Conservation (phyloP, 2,888 invertebrate genomes). For the Pediacus dermestoides region DNA sequence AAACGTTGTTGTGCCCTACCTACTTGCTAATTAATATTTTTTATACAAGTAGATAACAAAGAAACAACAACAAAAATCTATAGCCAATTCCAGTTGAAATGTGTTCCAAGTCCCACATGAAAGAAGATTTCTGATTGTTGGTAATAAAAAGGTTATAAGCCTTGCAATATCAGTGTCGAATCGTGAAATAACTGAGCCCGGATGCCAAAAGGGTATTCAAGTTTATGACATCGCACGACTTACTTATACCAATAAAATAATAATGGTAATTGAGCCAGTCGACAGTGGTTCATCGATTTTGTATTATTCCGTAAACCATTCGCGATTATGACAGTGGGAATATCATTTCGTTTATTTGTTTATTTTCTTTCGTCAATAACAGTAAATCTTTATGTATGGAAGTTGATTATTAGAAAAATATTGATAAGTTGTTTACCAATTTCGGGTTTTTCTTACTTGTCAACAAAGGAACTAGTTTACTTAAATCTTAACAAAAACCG, state of each 20-base stretch:
- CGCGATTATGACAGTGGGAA: slow-evolving; percentile 21
- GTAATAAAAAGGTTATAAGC: slow-evolving; percentile 16
- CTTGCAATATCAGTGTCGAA: slow-evolving; percentile 20
- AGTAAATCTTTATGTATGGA: too few relatives aligned
- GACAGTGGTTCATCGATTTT: slow-evolving; percentile 20
- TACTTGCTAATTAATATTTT: too few relatives aligned
- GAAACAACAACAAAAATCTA: too few relatives aligned
- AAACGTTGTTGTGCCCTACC: too few relatives aligned
- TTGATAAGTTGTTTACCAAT: too few relatives aligned
- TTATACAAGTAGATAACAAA: too few relatives aligned
- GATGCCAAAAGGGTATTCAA: slow-evolving; percentile 24
- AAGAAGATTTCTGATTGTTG: slow-evolving; percentile 9
- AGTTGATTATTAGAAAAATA: too few relatives aligned
- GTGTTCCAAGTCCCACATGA: background rate
- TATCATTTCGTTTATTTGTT: slow-evolving; percentile 22
- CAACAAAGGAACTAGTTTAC: too few relatives aligned
- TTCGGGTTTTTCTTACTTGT: too few relatives aligned
- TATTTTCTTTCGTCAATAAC: too few relatives aligned
- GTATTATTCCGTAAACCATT: slow-evolving; percentile 19
- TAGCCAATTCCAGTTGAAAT: too few relatives aligned
- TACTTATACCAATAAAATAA: slow-evolving; percentile 32
- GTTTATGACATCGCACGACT: slow-evolving; percentile 29
- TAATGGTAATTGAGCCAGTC: slow-evolving; percentile 28
- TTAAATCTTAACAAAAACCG: too few relatives aligned
- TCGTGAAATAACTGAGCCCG: slow-evolving; percentile 21